Evolutionary conservation across 2,888 invertebrate genomes (phyloP), one percentile per base, ranked within the genome.

Genomic region (Acleris sparsana): DNA sequence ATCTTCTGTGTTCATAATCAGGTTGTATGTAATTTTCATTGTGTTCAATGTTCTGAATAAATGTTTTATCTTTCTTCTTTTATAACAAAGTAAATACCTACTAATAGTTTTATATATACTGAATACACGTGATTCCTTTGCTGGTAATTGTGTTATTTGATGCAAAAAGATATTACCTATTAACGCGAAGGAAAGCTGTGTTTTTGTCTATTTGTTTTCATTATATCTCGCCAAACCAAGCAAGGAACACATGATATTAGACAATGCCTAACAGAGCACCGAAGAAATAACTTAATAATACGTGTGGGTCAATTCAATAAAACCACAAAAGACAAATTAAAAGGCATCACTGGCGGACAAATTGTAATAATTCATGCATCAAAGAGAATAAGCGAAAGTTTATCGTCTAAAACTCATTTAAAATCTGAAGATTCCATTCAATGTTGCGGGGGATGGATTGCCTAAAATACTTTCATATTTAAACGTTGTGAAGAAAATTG

Each of bases 401-500:
- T 70, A 75, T 76, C 71, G 75, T 74, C 74, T 71, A 70, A 78
- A 79, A 75, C 75, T 79, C 73, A 75, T 77, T 79, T 76, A 74
- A 82, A 83, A 80, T 77, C 78, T 71, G 75, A 76, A 57, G 75
- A 80, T 82, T 80, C 75, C 72, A 75, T 81, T 82, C 75, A 77
- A 79, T 74, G 74, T 75, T 76, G 78, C 74, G 74, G 77, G 80
- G 76, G 79, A 83, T 85, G 80, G 80, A 78, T 80, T 83, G 82
- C 57, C 62, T 67, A 63, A 85, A 86, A 86, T 79, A 83, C 79
- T 84, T 83, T 80, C 77, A 81, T 83, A 82, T 82, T 85, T 84
- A 80, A 78, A 73, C 72, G 82, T 79, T 81, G 78, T 82, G 78
- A 78, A 80, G 80, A 81, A 80, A 84, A 81, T 83, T 80, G 80